These are phyloP conservation scores for Mastacembelus armatus DNA, from an alignment of 2,797 vertebrate species.

Conservation along the genomic window DNA sequence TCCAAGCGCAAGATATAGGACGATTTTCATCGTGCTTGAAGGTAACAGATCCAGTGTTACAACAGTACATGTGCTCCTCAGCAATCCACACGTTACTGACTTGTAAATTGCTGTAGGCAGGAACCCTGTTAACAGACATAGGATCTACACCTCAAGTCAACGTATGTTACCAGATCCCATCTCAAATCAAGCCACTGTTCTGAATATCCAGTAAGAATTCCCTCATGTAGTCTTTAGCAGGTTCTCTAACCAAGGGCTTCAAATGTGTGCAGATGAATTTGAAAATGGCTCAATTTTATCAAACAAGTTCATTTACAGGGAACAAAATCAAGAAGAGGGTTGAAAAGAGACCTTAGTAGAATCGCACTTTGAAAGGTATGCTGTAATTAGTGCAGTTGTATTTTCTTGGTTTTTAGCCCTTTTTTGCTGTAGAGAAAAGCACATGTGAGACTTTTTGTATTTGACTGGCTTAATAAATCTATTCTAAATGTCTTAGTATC, in stretches of 20 bases:
- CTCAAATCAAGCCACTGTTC: conserved; percentile 42
- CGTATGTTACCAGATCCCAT: conserved; percentile 8
- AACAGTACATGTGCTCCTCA: conserved; percentile 37
- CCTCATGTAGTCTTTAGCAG: conserved; percentile 37
- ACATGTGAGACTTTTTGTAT: conserved; percentile 89
- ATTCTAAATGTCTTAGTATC: conserved; percentile 82
- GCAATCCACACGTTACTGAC: conserved; percentile 24
- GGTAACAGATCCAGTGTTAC: conserved; percentile 19
- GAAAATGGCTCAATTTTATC: conserved; percentile 53
- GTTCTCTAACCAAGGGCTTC: conserved; percentile 65
- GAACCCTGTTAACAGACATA: conserved; percentile 10
- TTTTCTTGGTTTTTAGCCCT: conserved; percentile 78
- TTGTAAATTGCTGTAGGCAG: conserved; percentile 49
- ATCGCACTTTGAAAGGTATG: conserved; percentile 81
- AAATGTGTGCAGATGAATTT: conserved; percentile 46
- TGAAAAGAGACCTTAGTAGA: conserved; percentile 70
- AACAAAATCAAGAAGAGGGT: conserved; percentile 66
- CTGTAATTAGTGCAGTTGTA: conserved; percentile 82
- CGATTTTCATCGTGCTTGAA: neutral
- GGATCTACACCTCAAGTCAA: conserved; percentile 19
- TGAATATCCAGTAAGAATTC: conserved; percentile 22
- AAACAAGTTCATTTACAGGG: conserved; percentile 52
- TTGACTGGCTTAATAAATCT: conserved; percentile 89
- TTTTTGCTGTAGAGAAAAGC: conserved; percentile 82
- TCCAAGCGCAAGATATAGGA: conserved; percentile 23